These are phyloP conservation scores for Epinephelus fuscoguttatus DNA, from an alignment of 2,113 vertebrate species.

Conservation along the genomic window DNA sequence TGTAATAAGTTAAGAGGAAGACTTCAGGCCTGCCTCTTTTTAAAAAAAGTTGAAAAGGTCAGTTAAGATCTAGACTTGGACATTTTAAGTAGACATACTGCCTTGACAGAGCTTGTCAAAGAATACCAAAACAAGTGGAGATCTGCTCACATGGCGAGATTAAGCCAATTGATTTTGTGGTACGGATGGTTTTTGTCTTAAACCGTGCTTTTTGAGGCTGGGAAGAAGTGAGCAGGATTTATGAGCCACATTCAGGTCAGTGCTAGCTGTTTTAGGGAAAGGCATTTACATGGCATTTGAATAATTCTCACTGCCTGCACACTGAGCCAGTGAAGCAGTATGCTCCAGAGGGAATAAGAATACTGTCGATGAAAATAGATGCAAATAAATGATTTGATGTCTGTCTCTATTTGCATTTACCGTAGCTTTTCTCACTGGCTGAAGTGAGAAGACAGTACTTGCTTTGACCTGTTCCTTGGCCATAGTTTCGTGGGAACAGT, in stretches of 20 bases:
- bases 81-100: neutral
- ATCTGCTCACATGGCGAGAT: neutral
- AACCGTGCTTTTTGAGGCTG: conserved; percentile 20
- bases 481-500: neutral
- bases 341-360: conserved; percentile 36
- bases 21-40: neutral
- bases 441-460: conserved; percentile 4
- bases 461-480: neutral
- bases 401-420: conserved; percentile 40
- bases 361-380: conserved; percentile 43
- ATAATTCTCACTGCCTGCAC: conserved; percentile 53
- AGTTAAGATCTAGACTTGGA: neutral
- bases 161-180: conserved; percentile 1
- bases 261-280: conserved; percentile 41
- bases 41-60: neutral
- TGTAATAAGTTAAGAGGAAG: neutral
- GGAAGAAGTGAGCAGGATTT: conserved; percentile 6
- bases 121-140: neutral
- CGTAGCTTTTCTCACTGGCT: conserved; percentile 8
- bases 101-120: neutral
- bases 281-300: conserved; percentile 64
- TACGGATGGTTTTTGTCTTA: conserved; percentile 4
- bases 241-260: conserved; percentile 27
- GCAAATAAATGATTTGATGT: conserved; percentile 34
- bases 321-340: conserved; percentile 39